Conservation (phyloP, 2,888 invertebrate species). For the Petrolisthes manimaculis region DNA sequence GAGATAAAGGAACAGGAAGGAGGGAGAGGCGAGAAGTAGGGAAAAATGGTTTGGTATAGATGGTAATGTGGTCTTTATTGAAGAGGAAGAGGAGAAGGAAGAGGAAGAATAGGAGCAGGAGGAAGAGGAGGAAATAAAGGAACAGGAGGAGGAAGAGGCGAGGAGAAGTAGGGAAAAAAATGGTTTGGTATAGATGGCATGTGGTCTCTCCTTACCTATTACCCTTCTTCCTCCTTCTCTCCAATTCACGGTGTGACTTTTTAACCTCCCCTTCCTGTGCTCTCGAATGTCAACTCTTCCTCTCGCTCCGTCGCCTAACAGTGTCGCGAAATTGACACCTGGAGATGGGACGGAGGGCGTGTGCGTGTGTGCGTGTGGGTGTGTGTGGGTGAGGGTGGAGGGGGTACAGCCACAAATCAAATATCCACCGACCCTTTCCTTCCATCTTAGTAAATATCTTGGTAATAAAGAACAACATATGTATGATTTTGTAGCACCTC, state of each 20-base stretch:
- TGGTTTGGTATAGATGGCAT: background rate
- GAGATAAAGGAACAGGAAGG: no score
- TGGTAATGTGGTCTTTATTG: background rate
- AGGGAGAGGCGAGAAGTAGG: background rate
- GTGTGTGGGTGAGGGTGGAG: background rate
- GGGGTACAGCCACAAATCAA: no score
- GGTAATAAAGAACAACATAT: no score
- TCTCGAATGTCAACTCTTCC: slow-evolving; percentile 30
- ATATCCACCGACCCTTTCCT: no score
- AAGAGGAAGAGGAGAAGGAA: background rate
- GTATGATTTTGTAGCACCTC: no score
- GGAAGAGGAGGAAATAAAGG: background rate
- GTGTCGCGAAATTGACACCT: slow-evolving; percentile 14
- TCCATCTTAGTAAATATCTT: no score
- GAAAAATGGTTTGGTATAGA: background rate
- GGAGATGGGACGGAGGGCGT: background rate
- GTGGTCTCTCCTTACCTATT: slow-evolving; percentile 20
- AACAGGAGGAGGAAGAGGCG: background rate
- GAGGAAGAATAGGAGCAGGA: background rate
- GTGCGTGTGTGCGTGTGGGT: background rate
- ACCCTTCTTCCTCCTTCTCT: slow-evolving; percentile 37
- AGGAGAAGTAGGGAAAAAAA: background rate
- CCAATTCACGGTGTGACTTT: slow-evolving; percentile 34
- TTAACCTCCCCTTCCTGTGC: slow-evolving; percentile 18
- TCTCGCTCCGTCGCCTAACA: background rate